phyloP scores from a whole-genome alignment of 2,888 invertebrate genomes.

The Latheticus oryzae region DNA sequence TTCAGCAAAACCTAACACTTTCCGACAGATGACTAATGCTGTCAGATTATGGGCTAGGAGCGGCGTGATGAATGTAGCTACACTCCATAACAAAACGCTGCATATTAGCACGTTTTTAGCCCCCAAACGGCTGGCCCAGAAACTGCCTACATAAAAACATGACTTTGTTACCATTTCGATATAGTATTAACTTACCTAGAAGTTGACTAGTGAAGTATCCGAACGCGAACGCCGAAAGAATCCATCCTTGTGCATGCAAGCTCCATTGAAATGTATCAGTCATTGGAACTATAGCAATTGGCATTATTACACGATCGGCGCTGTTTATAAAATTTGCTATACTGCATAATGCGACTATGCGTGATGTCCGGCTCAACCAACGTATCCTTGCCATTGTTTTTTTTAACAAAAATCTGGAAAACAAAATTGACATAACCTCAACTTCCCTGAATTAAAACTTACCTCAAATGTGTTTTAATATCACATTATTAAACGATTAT shows the following conservation, averaged over 20 bases:
- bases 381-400: slow-evolving; percentile 66
- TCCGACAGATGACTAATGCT: slow-evolving; percentile 73
- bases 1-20: slow-evolving; percentile 79
- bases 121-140: slow-evolving; percentile 75
- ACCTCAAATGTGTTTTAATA: background rate
- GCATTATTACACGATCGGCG: slow-evolving; percentile 82
- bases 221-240: slow-evolving; percentile 79
- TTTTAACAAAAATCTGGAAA: no score
- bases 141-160: slow-evolving; percentile 72
- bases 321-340: slow-evolving; percentile 82
- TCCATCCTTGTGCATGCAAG: slow-evolving; percentile 79
- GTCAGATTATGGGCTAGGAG: slow-evolving; percentile 75
- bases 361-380: slow-evolving; percentile 69
- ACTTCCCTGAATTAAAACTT: background rate
- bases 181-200: slow-evolving; percentile 61
- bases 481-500: background rate
- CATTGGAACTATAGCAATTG: slow-evolving; percentile 81
- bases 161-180: no score
- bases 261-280: slow-evolving; percentile 78
- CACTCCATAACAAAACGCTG: slow-evolving; percentile 79
- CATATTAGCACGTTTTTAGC: slow-evolving; percentile 76
- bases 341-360: slow-evolving; percentile 76
- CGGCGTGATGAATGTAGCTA: slow-evolving; percentile 78
- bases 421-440: background rate
- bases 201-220: slow-evolving; percentile 83